A percentile compares a stretch with the other conserved stretches of the same genome.
Evolutionary conservation across 2,113 vertebrate species (phyloP).

Genomic region (Parus major): DNA sequence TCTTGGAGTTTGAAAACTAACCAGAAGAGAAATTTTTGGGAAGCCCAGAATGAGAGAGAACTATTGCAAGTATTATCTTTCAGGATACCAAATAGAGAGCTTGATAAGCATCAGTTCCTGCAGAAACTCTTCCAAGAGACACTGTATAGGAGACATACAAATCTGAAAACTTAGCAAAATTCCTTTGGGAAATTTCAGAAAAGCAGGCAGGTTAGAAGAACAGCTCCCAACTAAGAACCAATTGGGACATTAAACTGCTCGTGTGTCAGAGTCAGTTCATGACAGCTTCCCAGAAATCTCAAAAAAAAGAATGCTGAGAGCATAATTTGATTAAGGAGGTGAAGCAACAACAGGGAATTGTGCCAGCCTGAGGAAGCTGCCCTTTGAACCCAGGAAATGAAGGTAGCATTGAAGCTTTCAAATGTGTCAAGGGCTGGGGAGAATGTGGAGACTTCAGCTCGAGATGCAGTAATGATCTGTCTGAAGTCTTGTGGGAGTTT

Average conservation of each 20-base stretch:
- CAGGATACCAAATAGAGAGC: not conserved
- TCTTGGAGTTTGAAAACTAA: not conserved
- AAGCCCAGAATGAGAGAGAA: not conserved
- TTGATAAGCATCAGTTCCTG: not conserved
- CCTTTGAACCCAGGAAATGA: not conserved
- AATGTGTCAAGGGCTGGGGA: not conserved
- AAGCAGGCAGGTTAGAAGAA: not conserved
- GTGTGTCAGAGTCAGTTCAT: accelerated
- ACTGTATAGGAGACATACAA: not conserved
- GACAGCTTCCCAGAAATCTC: not conserved
- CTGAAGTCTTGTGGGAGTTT: not conserved
- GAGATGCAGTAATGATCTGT: not conserved
- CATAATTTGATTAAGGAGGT: not conserved
- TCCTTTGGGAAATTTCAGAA: not conserved
- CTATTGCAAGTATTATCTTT: not conserved
- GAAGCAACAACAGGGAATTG: not conserved
- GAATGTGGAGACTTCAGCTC: not conserved
- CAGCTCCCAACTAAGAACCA: not conserved
- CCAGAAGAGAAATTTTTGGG: not conserved
- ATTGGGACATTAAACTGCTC: not conserved
- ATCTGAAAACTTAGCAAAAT: not conserved
- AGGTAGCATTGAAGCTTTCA: not conserved
- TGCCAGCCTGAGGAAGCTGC: not conserved
- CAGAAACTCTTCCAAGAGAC: not conserved
- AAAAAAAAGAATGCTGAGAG: not conserved